Base-by-base conservation (phyloP, 2,113 vertebrate genomes). In the Mixornis gularis region DNA sequence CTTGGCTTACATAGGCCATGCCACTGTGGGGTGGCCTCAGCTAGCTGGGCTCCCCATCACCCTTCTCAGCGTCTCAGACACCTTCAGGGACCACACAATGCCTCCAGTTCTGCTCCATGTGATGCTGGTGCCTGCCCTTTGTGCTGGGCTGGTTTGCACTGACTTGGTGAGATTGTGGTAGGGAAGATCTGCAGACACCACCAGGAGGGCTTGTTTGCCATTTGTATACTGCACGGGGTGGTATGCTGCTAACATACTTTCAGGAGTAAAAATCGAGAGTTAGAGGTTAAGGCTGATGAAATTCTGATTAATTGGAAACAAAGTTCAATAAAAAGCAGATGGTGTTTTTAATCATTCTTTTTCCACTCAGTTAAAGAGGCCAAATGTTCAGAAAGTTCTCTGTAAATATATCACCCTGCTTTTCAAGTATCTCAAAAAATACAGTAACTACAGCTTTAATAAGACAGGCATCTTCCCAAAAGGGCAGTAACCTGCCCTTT, bases 281-380 rank as follows among this genome's bases (percentile, higher is more conserved):
- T 65, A 66, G 51, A 93, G 44, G 69, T 92, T 76, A 92, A 90
- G 86, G 40, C 43, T 89, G 51, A 43, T 78, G 36, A 84, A 93
- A 92, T 63, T 59, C 52, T 89, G 43, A 60, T 87, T 5, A 62
- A 87, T 64, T 80, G 73, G 69, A 60, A 79, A 66, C 83, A 80
- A 92, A 90, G 46, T 73, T 93, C 6, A 3, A 59, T 55, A 73
- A 70, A 89, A 92, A 88, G 44, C 93, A 95, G 91, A 86, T 84
- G 69, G 60, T 58, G 4, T 73, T 96, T 90, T 78, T 55, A 90
- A 43, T 88, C 1, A 74, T 91, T 92, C 68, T 70, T 85, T 66
- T 92, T 74, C 63, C 51, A 43, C 40, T 80, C 43, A 36, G 43
- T 78, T 74, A 78, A 78, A 8, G 22, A 56, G 83, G 52, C 72